Base-by-base conservation (phyloP, 2,113 vertebrate genomes). In the Puffinus mauretanicus region DNA sequence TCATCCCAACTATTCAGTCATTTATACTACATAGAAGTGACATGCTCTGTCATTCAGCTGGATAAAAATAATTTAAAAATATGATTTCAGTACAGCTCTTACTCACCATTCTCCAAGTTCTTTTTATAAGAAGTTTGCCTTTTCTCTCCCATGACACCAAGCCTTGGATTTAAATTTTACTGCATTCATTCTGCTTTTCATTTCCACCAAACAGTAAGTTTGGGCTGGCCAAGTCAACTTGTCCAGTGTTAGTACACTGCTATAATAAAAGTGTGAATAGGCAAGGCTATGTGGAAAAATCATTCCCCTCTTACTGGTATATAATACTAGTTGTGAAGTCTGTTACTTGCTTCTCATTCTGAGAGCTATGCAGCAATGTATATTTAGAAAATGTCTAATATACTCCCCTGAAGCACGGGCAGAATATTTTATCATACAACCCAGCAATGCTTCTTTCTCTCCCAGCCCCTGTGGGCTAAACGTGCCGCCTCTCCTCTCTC, bases 1-100 rank as follows among this genome's bases (percentile, higher is more conserved):
- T 95, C 65, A 82, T 92, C 62, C 76, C 77, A 93, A 46, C 73
- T 94, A 81, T 79, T 94, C 83, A 94, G 89, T 94, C 88, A 94
- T 86, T 94, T 89, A 61, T 90, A 84, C 77, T 84, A 55, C 66
- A 84, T 0, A 60, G 65, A 84, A 87, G 20, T 82, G 83, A 94
- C 95, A 94, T 91, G 61, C 61, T 93, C 69, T 96, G 88, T 67
- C 88, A 89, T 96, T 96, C 88, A 79, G 32, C 49, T 92, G 73
- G 55, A 90, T 92, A 71, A 93, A 96, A 95, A 90, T 79, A 83
- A 69, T 92, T 94, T 87, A 1, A 72, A 92, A 93, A 86, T 92
- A 81, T 57, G 4, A 72, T 94, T 92, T 91, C 80, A 61, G 73
- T 76, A 49, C 49, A 79, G 62, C 46, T 91, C 32, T 78, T 86